Percentiles rank a stretch among this genome's conserved stretches.
phyloP scores from a whole-genome alignment of 2,888 invertebrate species.

The Keiferia lycopersicella region DNA sequence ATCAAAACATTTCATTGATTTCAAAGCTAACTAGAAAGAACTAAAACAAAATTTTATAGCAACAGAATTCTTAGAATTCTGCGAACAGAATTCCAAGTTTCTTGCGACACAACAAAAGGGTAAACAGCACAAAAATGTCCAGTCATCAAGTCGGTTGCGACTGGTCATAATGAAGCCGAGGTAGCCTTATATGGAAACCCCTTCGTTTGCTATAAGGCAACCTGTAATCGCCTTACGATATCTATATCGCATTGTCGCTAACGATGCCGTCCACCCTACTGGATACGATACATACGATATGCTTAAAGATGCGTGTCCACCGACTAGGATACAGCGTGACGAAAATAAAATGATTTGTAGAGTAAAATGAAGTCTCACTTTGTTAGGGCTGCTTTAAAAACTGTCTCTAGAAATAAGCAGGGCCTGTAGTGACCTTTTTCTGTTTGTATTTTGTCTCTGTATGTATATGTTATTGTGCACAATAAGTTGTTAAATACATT shows the following conservation, averaged over 20 bases:
- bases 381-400: no score
- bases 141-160: conserved; percentile 17
- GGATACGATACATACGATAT: conserved; percentile 26
- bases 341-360: background rate
- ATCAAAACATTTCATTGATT: background rate
- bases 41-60: background rate
- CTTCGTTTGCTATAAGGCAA: conserved; percentile 50
- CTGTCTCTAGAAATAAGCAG: no score
- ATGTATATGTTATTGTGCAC: no score
- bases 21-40: background rate
- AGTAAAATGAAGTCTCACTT: no score
- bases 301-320: background rate
- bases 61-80: background rate
- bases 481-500: no score
- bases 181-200: conserved; percentile 56
- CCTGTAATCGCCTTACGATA: conserved; percentile 63
- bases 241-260: conserved; percentile 66
- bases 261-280: conserved; percentile 46
- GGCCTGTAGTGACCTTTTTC: no score
- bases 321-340: background rate
- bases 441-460: no score
- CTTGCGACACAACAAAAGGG: conserved; percentile 18
- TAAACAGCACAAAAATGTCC: conserved; percentile 22
- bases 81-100: background rate
- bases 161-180: conserved; percentile 53